phyloP scores from a whole-genome alignment of 2,113 vertebrate genomes.

The Phrynosoma platyrhinos region DNA sequence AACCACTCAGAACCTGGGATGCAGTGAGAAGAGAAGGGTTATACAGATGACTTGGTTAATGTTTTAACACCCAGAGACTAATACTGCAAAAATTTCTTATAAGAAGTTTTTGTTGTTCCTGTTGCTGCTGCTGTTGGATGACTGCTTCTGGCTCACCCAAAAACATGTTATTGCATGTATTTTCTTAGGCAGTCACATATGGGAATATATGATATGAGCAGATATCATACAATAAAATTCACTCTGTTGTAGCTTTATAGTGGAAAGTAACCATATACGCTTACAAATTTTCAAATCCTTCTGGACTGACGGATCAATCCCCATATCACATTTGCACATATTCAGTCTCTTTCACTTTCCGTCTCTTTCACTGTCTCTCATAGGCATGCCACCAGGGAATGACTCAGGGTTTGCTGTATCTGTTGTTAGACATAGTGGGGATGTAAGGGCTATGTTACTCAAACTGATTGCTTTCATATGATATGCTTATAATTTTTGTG shows the following conservation, averaged over 20 bases:
- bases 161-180: background rate
- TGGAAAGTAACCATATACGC: background rate
- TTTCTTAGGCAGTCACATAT: constrained; percentile 28
- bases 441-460: background rate
- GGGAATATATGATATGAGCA: constrained; percentile 35
- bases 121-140: background rate
- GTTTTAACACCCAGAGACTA: background rate
- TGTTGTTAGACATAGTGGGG: background rate
- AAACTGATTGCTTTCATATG: background rate
- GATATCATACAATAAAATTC: constrained; percentile 41
- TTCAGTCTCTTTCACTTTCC: too few relatives aligned
- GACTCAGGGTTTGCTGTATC: too few relatives aligned
- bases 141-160: background rate
- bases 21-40: background rate
- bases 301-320: background rate
- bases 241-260: constrained; percentile 3
- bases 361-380: too few relatives aligned
- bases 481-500: background rate
- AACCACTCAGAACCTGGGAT: background rate
- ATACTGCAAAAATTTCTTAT: constrained; percentile 5
- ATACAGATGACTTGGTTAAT: constrained; percentile 36
- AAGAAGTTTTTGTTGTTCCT: background rate
- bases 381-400: too few relatives aligned
- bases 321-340: too few relatives aligned
- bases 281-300: background rate